These are phyloP conservation scores for Eugnorisma glareosa DNA, from an alignment of 2,888 invertebrate species.

Conservation along the genomic window DNA sequence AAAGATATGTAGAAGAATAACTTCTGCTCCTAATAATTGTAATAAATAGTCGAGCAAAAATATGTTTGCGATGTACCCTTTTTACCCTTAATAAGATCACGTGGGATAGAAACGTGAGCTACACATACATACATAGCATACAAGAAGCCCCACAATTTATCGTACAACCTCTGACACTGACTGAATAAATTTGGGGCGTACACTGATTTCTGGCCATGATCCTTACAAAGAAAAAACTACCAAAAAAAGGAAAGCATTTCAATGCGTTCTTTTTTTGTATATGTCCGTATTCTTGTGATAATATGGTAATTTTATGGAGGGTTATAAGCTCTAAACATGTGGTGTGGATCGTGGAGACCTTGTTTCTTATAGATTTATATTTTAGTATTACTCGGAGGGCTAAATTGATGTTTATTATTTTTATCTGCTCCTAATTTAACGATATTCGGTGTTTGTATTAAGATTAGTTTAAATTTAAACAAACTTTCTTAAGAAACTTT, in stretches of 20 bases:
- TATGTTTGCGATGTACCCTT: conserved; percentile 12
- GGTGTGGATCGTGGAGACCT: conserved; percentile 11
- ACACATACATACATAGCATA: conserved; percentile 14
- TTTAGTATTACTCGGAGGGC: conserved; percentile 6
- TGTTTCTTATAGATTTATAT: conserved; percentile 29
- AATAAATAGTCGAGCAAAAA: conserved; percentile 9
- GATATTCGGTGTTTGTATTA: not conserved
- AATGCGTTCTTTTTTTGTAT: conserved; percentile 20
- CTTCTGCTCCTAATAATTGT: not conserved
- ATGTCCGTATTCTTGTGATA: conserved; percentile 22
- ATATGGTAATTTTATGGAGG: conserved; percentile 46
- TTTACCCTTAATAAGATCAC: conserved; percentile 22
- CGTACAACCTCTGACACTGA: conserved; percentile 38
- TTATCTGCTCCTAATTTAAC: not conserved
- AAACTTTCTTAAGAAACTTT: not conserved
- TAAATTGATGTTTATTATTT: not conserved
- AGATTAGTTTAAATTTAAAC: not conserved
- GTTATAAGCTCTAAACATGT: conserved; percentile 30
- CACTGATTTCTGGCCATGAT: conserved; percentile 28
- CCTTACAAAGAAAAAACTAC: conserved; percentile 24
- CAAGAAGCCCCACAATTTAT: conserved; percentile 28
- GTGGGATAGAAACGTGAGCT: conserved; percentile 12
- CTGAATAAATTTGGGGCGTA: conserved; percentile 50
- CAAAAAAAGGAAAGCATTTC: conserved; percentile 28
- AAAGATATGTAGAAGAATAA: not conserved